These are phyloP conservation scores for Pedionomus torquatus DNA, from an alignment of 2,113 vertebrate genomes.

Conservation along the genomic window DNA sequence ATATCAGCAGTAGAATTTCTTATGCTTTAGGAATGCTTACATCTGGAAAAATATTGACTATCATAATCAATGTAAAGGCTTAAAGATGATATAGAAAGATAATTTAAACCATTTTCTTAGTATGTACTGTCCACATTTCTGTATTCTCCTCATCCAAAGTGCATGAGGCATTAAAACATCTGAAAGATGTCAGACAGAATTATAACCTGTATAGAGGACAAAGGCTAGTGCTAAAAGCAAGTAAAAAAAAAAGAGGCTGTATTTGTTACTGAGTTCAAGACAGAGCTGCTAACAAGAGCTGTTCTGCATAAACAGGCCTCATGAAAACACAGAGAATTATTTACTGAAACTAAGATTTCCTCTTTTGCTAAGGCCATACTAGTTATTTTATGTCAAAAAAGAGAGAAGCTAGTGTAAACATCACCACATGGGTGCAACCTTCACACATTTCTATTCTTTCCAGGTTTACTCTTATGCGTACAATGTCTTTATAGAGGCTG, in stretches of 20 bases:
- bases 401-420: not conserved
- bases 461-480: slow-evolving; percentile 86
- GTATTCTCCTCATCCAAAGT: not conserved
- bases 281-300: not conserved
- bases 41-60: not conserved
- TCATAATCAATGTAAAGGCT: not conserved
- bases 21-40: not conserved
- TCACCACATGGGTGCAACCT: not conserved
- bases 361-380: not conserved
- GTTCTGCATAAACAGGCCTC: not conserved
- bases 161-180: not conserved
- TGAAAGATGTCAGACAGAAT: not conserved
- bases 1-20: not conserved
- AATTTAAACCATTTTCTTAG: not conserved
- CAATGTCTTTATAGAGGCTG: slow-evolving; percentile 78
- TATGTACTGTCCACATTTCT: not conserved
- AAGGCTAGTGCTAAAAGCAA: not conserved
- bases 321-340: not conserved
- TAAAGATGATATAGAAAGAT: not conserved
- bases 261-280: not conserved
- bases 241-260: not conserved
- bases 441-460: not conserved
- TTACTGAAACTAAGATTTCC: not conserved
- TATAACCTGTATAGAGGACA: not conserved
- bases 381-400: not conserved